These are phyloP conservation scores for Ophioninae sp. DNA, from an alignment of 2,888 invertebrate species.

Conservation along the genomic window DNA sequence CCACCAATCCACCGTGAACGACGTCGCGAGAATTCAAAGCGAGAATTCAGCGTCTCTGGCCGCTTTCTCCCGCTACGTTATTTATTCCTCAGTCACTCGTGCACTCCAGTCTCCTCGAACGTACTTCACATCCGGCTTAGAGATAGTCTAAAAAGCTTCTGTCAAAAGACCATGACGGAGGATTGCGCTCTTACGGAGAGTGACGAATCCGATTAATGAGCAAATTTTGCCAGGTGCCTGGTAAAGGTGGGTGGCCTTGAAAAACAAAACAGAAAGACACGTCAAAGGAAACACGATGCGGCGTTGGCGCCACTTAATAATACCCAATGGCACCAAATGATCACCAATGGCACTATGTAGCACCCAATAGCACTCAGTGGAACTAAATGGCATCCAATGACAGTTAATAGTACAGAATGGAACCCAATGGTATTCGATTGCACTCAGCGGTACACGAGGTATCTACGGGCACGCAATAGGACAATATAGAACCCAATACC, in stretches of 20 bases:
- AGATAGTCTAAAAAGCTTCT: slow-evolving; percentile 10
- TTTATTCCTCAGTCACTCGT: slow-evolving; percentile 26
- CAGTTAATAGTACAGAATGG: too few relatives aligned
- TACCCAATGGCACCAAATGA: too few relatives aligned
- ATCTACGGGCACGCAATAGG: too few relatives aligned
- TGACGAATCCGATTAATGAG: slow-evolving; percentile 17
- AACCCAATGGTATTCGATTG: too few relatives aligned
- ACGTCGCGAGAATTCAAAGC: slow-evolving; percentile 49
- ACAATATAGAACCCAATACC: too few relatives aligned
- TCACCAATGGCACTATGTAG: too few relatives aligned
- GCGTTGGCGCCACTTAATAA: too few relatives aligned
- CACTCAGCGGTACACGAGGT: too few relatives aligned
- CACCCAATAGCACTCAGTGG: too few relatives aligned
- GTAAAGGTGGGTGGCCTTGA: not conserved
- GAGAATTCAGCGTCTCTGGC: slow-evolving; percentile 2
- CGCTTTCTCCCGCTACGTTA: slow-evolving; percentile 3
- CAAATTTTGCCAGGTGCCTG: not conserved
- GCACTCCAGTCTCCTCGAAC: slow-evolving; percentile 31
- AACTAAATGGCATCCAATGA: too few relatives aligned
- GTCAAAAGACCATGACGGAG: not conserved
- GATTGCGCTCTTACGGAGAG: slow-evolving; percentile 11
- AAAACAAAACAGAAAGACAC: not conserved
- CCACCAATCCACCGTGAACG: slow-evolving; percentile 48
- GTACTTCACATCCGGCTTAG: slow-evolving; percentile 32
- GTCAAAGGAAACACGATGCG: not conserved